phyloP scores from a whole-genome alignment of 2,113 vertebrate species.

The Odontophorus gujanensis region DNA sequence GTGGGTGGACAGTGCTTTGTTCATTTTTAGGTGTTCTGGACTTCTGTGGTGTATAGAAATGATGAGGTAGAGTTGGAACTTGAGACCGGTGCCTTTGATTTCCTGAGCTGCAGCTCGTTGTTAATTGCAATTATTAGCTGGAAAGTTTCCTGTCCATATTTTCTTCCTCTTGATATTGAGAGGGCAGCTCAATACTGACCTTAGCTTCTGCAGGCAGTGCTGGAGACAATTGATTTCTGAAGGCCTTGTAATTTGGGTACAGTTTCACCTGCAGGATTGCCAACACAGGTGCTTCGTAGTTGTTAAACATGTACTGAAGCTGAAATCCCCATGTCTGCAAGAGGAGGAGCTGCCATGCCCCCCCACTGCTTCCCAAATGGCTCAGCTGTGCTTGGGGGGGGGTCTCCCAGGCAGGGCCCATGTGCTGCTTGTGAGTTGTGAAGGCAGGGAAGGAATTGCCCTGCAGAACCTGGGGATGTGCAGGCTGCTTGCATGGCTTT shows the following conservation, averaged over 20 bases:
- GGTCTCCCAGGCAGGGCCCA: not conserved
- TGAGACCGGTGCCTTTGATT: not conserved
- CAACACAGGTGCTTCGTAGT: fast-evolving
- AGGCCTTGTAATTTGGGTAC: no score
- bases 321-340: fast-evolving
- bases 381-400: fast-evolving
- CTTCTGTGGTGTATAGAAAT: not conserved
- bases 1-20: not conserved
- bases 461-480: not conserved
- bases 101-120: not conserved
- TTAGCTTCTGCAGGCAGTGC: not conserved
- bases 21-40: not conserved
- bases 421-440: not conserved
- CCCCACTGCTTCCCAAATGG: fast-evolving
- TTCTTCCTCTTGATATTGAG: not conserved
- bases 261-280: not conserved
- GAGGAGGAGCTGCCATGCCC: fast-evolving
- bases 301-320: not conserved
- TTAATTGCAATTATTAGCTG: not conserved
- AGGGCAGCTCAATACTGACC: not conserved
- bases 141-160: not conserved
- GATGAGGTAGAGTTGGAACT: fast-evolving
- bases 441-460: not conserved
- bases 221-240: not conserved
- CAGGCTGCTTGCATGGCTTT: fast-evolving